phyloP scores from a whole-genome alignment of 1,140 invertebrate species.

The Metopolophium dirhodum region DNA sequence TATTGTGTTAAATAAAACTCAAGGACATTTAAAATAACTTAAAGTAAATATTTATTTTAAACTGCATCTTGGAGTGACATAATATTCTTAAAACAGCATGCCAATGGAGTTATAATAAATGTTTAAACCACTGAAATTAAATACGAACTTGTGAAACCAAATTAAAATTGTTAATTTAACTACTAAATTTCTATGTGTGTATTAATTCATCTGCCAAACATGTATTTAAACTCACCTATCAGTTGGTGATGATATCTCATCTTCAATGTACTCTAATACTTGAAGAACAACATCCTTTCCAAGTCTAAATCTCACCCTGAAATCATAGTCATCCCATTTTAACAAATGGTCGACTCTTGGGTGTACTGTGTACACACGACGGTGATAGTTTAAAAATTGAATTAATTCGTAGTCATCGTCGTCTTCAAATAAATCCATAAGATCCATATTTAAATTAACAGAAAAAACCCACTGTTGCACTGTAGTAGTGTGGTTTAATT shows the following conservation, averaged over 20 bases:
- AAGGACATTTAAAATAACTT: too few relatives aligned
- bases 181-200: background rate
- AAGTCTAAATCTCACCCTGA: background rate
- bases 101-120: slow-evolving; percentile 14
- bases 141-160: background rate
- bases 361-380: background rate
- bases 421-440: slow-evolving; percentile 17
- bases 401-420: slow-evolving; percentile 5
- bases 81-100: background rate
- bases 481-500: too few relatives aligned
- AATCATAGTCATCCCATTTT: slow-evolving; percentile 9
- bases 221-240: background rate
- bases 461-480: too few relatives aligned
- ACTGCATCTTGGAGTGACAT: background rate
- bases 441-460: too few relatives aligned
- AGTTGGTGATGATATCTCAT: slow-evolving; percentile 1
- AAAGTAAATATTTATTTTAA: background rate
- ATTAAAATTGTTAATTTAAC: slow-evolving; percentile 4
- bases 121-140: background rate
- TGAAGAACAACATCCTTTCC: background rate
- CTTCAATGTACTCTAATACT: background rate
- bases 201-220: background rate
- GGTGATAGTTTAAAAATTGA: slow-evolving; percentile 26
- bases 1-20: too few relatives aligned
- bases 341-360: background rate